Base-by-base conservation (phyloP, 2,113 vertebrate species). In the Daubentonia madagascariensis region DNA sequence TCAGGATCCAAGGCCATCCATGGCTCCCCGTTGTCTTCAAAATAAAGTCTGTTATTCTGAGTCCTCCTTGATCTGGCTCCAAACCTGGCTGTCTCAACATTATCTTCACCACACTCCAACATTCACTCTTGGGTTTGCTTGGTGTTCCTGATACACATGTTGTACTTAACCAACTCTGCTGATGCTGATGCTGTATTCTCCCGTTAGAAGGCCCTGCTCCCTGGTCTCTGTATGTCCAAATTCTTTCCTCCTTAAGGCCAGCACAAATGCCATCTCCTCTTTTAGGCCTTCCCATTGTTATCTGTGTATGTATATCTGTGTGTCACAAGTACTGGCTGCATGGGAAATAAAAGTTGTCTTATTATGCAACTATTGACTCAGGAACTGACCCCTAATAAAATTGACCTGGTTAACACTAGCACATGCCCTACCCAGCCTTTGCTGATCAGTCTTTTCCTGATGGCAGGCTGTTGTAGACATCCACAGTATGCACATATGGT, bases 81-180 rank as follows among this genome's bases (percentile, higher is more conserved):
- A 68, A 30, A 22, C 37, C 40, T 28, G 12, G 10, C 48, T 54
- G 0, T 78, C 61, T 89, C 14, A 50, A 3, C 11, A 23, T 23
- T 6, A 0, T 20, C 50, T 48, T 30, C 22, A 2, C 14, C 5
- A 16, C 48, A 61, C 61, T 35, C 43, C 3, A 3, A 4, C 8
- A 1, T 4, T 50, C 45, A 14, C 30, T 67, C 25, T 57, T 30
- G 1, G 54, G 17, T 59, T 37, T 22, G 4, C 70, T 20, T 20
- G 17, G 17, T 25, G 11, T 32, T 76, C 50, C 37, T 20, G 6
- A 45, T 0, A 54, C 20, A n/a, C 67, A 20, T 0, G 0, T 7
- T 2, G 6, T 8, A 0, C 13, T 37, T 37, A 18, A 43, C 18
- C 37, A 35, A 6, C 68, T 52, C 85, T 30, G 81, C 43, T 35